Conservation (phyloP, 2,113 vertebrate genomes). For the Sander lucioperca region DNA sequence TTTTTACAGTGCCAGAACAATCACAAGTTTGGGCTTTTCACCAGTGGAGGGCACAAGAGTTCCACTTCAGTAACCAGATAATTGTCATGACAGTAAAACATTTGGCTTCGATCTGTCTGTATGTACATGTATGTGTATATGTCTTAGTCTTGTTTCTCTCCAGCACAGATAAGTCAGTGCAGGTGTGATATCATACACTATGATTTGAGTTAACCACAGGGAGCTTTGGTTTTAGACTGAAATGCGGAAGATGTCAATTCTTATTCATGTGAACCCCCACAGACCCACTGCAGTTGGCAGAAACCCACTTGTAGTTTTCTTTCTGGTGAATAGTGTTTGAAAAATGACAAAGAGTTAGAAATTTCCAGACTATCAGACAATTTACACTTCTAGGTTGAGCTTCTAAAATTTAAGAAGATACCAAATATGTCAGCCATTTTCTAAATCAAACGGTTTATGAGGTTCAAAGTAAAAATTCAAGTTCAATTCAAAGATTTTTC, state of each 20-base stretch:
- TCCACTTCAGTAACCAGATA: conserved; percentile 11
- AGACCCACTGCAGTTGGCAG: neutral
- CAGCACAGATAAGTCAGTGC: conserved; percentile 17
- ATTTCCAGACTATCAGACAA: neutral
- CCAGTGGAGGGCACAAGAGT: conserved; percentile 62
- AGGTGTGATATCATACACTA: conserved; percentile 21
- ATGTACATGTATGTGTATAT: neutral
- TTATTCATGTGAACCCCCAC: neutral
- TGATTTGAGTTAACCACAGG: conserved; percentile 8
- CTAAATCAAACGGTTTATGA: neutral
- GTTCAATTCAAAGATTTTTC: neutral
- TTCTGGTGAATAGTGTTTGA: neutral
- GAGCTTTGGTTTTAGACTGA: neutral
- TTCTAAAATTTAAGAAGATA: neutral
- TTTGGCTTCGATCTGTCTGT: neutral
- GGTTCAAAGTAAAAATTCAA: neutral
- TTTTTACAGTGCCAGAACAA: neutral
- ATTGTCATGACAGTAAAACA: rapidly evolving
- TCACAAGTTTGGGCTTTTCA: neutral
- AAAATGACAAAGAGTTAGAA: neutral
- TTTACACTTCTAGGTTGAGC: neutral
- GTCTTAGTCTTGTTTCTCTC: conserved; percentile 5
- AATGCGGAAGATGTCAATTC: neutral
- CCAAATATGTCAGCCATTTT: neutral
- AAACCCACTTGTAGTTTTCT: conserved; percentile 17